A percentile compares a stretch with the other conserved stretches of the same genome.
phyloP scores from a whole-genome alignment of 2,113 vertebrate species.

The Nematolebias whitei region DNA sequence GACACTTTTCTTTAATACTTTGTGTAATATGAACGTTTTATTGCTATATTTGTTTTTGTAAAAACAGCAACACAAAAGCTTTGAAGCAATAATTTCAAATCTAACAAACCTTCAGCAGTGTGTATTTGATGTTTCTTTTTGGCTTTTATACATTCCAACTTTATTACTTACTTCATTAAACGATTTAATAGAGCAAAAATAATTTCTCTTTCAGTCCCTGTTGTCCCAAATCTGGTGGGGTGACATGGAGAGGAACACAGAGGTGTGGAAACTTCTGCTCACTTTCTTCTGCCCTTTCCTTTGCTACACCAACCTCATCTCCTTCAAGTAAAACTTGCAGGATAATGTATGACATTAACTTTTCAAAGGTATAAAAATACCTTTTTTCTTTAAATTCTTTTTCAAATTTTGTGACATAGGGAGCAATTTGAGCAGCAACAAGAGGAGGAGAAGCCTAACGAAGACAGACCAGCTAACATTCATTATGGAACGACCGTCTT shows the following conservation, averaged over 20 bases:
- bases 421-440: not conserved
- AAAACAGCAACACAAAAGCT: too few relatives aligned
- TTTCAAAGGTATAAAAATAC: not conserved
- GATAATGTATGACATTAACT: not conserved
- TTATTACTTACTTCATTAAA: too few relatives aligned
- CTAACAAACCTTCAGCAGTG: too few relatives aligned
- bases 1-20: too few relatives aligned
- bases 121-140: too few relatives aligned
- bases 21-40: too few relatives aligned
- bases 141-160: too few relatives aligned
- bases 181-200: too few relatives aligned
- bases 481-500: constrained; percentile 76
- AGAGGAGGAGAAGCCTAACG: not conserved
- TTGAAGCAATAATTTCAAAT: too few relatives aligned
- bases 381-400: not conserved
- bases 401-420: not conserved
- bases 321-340: constrained; percentile 79
- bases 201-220: constrained; percentile 75
- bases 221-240: constrained; percentile 94
- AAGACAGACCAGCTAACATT: constrained; percentile 38
- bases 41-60: too few relatives aligned
- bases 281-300: constrained; percentile 86
- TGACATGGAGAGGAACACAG: constrained; percentile 84
- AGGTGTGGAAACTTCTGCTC: constrained; percentile 85
- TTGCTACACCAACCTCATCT: constrained; percentile 85